A percentile compares a stretch with the other conserved stretches of the same genome.
Evolutionary conservation across 1,140 invertebrate species (phyloP).

Genomic region (Thaumetopoea pityocampa): DNA sequence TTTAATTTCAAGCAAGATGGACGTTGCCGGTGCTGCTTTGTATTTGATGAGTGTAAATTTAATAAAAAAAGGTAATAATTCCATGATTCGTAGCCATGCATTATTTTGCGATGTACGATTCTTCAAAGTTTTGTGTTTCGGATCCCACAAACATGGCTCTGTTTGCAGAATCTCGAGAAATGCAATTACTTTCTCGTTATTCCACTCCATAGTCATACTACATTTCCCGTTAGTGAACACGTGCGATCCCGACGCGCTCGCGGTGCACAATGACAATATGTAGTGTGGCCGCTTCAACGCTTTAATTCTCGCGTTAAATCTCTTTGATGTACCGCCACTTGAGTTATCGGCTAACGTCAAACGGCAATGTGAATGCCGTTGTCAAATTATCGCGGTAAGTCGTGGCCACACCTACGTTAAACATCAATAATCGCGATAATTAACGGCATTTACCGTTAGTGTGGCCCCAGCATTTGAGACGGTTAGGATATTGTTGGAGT

Average conservation of each 20-base stretch:
- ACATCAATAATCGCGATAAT: no score
- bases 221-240: background rate
- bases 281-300: constrained; percentile 7
- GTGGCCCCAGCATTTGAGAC: no score
- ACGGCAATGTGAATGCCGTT: no score
- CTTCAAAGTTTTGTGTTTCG: constrained; percentile 19
- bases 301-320: constrained; percentile 5
- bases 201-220: constrained; percentile 10
- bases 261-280: background rate
- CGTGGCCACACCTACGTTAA: no score
- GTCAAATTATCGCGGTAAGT: no score
- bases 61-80: constrained; percentile 9
- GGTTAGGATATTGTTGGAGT: no score
- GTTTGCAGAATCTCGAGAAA: constrained; percentile 23
- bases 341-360: no score
- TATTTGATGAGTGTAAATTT: background rate
- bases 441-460: no score
- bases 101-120: constrained; percentile 17
- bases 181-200: constrained; percentile 17
- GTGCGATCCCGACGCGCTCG: background rate
- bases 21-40: background rate
- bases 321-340: background rate
- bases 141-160: constrained; percentile 26
- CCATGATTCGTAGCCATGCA: constrained; percentile 20
- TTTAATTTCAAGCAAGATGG: background rate